Evolutionary conservation across 2,888 invertebrate genomes (phyloP), one percentile per base, ranked within the genome.

Genomic region (Galeopsomyia nigrocyanea): DNA sequence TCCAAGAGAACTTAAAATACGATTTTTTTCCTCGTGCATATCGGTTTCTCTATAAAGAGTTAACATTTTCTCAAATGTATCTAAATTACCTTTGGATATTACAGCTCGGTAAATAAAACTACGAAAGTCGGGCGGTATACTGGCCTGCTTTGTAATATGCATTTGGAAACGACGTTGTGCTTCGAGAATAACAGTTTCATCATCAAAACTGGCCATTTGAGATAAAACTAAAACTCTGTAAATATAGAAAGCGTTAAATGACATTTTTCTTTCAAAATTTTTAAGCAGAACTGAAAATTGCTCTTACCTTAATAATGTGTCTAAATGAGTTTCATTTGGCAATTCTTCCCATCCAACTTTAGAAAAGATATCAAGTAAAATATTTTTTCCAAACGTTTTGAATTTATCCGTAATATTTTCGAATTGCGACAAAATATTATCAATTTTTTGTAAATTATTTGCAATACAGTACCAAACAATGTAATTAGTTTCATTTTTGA

Each of bases 11-110:
- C 94, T 90, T 73, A 94, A 91, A 82, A 98, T 94, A 81, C 98
- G 91, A 85, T 96, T 95, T 87, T 96, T 96, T 87, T 98, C 97
- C 87, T 98, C 97, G 81, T 96, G 95, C 79, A 96, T 88, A 87
- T 97, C 96, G 13, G 95, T 92, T 63, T 93, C 91, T 79, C 94
- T 91, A 87, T 96, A 95, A 77, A 96, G 87, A 83, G 91, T 89
- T 78, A 97, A 87, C 91, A 97, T 92, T 61, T 92, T 91, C 70
- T 94, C 90, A 83, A 92, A 96, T 16, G 92, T 92, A 14, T 88
- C 87, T 75, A 90, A 90, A 83, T 93, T 90, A 6, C 91, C 94
- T 89, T 78, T 90, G 88, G 22, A 47, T 64, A 94, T 88, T 66
- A 94, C 94, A 7, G 95, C 94, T 84, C 93, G 92, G 88, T 97